phyloP scores from a whole-genome alignment of 2,797 vertebrate species.

The Sebastes trivittatus region DNA sequence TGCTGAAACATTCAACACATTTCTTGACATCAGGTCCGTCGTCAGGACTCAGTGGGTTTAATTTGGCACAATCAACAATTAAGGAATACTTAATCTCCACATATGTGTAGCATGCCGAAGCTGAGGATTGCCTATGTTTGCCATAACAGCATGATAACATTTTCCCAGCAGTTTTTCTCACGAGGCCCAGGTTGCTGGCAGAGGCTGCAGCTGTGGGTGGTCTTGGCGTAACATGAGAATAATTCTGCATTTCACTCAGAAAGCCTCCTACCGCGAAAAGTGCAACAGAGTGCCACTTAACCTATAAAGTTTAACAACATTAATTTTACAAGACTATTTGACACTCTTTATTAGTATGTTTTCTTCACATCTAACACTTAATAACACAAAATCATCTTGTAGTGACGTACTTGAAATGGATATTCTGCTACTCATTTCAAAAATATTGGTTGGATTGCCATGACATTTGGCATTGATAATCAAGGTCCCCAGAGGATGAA shows the following conservation, averaged over 20 bases:
- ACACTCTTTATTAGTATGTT: neutral
- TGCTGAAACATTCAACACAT: neutral
- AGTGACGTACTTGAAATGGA: neutral
- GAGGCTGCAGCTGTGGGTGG: conserved; percentile 35
- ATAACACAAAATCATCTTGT: too few relatives aligned
- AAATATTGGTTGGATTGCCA: neutral
- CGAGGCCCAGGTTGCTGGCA: conserved; percentile 29
- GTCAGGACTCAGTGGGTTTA: neutral
- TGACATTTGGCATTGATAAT: neutral
- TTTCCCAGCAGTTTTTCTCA: conserved; percentile 26
- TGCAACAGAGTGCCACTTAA: neutral
- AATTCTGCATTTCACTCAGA: neutral
- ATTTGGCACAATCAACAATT: neutral
- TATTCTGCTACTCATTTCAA: neutral
- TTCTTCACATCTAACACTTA: too few relatives aligned
- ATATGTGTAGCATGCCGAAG: neutral
- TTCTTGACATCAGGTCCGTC: neutral
- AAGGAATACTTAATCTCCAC: neutral
- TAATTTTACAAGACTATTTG: neutral
- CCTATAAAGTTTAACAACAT: neutral
- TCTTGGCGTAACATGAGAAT: conserved; percentile 31
- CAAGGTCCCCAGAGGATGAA: neutral
- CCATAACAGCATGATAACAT: conserved; percentile 17
- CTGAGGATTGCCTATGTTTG: conserved; percentile 23
- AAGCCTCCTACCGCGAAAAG: neutral